A percentile compares a stretch with the other conserved stretches of the same genome.
Evolutionary conservation across 2,888 invertebrate genomes (phyloP).

Genomic region (Eupithecia subfuscata): DNA sequence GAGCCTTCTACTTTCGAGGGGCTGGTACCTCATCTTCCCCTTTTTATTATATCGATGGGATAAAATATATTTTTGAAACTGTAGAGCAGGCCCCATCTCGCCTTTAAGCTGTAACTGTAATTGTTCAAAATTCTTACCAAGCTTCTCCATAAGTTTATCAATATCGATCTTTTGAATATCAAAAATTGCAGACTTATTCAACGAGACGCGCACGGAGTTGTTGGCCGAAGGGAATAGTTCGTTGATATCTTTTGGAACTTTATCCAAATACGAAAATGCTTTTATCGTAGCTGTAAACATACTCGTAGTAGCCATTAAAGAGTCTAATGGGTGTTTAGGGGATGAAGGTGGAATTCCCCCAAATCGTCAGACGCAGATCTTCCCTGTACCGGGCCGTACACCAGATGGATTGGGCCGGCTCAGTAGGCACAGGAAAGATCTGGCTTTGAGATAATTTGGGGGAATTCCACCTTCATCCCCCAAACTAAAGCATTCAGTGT

Average conservation of each 20-base stretch:
- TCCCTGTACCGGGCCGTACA: too few relatives aligned
- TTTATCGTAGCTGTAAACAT: conserved; percentile 4
- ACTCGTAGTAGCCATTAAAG: too few relatives aligned
- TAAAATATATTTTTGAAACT: too few relatives aligned
- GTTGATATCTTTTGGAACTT: conserved; percentile 6
- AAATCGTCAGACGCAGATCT: background rate
- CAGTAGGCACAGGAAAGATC: too few relatives aligned
- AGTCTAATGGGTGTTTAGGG: background rate
- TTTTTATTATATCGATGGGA: too few relatives aligned
- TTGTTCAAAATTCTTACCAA: background rate
- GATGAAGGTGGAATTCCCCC: background rate
- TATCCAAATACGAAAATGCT: background rate
- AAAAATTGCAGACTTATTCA: background rate
- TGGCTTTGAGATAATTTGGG: too few relatives aligned
- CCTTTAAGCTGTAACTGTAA: background rate
- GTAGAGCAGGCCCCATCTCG: background rate
- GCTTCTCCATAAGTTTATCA: background rate
- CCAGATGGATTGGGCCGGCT: too few relatives aligned
- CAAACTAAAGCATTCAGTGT: too few relatives aligned
- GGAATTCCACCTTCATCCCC: too few relatives aligned
- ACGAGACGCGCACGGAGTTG: background rate
- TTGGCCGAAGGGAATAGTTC: background rate
- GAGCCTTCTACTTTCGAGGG: too few relatives aligned
- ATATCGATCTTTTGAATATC: conserved; percentile 4
- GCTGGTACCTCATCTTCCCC: too few relatives aligned